Conservation (phyloP, 2,888 invertebrate species). For the Sympetrum striolatum region DNA sequence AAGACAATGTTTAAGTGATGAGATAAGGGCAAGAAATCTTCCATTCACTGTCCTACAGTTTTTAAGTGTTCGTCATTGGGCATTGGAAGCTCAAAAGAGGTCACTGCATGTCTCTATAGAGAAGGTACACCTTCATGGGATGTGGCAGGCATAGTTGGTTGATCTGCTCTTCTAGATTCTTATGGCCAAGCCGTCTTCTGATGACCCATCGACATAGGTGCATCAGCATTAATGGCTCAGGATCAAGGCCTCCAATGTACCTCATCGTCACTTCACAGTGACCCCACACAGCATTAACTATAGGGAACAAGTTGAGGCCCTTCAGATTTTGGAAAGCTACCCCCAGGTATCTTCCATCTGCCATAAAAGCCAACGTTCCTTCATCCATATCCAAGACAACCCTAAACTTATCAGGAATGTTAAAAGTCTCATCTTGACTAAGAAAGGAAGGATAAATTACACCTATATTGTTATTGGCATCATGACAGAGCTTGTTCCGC, state of each 20-base stretch:
- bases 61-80: no score
- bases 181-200: constrained; percentile 91
- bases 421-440: constrained; percentile 95
- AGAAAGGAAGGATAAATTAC: constrained; percentile 91
- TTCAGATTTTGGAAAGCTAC: constrained; percentile 97
- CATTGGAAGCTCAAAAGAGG: not conserved
- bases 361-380: constrained; percentile 97
- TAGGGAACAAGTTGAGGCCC: constrained; percentile 96
- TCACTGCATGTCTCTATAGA: constrained; percentile 82
- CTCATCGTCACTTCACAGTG: constrained; percentile 99
- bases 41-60: no score
- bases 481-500: constrained; percentile 91
- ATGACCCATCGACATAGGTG: constrained; percentile 97
- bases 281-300: constrained; percentile 99
- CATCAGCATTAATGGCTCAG: constrained; percentile 97
- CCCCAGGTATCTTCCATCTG: constrained; percentile 95
- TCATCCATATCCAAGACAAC: constrained; percentile 99
- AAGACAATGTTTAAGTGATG: no score
- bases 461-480: constrained; percentile 86
- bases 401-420: constrained; percentile 89
- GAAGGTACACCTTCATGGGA: constrained; percentile 91
- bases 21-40: no score
- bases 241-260: constrained; percentile 97
- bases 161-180: constrained; percentile 85
- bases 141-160: constrained; percentile 88